These are phyloP conservation scores for Oryctes rhinoceros DNA, from an alignment of 1,140 invertebrate species.

Conservation along the genomic window DNA sequence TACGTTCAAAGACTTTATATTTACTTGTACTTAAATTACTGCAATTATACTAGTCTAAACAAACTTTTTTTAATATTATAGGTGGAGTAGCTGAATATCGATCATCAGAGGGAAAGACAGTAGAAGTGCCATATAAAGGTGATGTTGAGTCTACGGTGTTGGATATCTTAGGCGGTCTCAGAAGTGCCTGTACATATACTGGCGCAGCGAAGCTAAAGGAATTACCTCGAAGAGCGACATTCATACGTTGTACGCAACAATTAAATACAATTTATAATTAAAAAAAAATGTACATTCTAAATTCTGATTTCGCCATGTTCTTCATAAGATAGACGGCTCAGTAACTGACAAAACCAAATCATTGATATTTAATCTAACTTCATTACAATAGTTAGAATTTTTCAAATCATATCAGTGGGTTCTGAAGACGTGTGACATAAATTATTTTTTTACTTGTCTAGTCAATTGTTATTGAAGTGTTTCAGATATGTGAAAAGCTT, in stretches of 20 bases:
- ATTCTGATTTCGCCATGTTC: no score
- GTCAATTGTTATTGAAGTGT: no score
- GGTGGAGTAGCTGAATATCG: conserved; percentile 86
- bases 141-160: conserved; percentile 83
- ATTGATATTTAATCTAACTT: not conserved
- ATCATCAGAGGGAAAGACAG: conserved; percentile 94
- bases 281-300: not conserved
- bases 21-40: conserved; percentile 21
- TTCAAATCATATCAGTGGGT: no score
- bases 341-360: no score
- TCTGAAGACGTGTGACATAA: no score
- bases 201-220: conserved; percentile 88
- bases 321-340: no score
- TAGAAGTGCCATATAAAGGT: conserved; percentile 89
- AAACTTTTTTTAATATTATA: conserved; percentile 52
- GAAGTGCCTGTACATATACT: conserved; percentile 93
- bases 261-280: conserved; percentile 80
- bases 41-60: not conserved
- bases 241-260: conserved; percentile 92
- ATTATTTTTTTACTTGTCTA: no score
- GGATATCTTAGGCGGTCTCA: conserved; percentile 88
- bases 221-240: conserved; percentile 86
- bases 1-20: no score
- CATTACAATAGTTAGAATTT: not conserved
- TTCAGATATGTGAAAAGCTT: no score